Conservation (phyloP, 2,113 vertebrate species). For the Ursus arctos region DNA sequence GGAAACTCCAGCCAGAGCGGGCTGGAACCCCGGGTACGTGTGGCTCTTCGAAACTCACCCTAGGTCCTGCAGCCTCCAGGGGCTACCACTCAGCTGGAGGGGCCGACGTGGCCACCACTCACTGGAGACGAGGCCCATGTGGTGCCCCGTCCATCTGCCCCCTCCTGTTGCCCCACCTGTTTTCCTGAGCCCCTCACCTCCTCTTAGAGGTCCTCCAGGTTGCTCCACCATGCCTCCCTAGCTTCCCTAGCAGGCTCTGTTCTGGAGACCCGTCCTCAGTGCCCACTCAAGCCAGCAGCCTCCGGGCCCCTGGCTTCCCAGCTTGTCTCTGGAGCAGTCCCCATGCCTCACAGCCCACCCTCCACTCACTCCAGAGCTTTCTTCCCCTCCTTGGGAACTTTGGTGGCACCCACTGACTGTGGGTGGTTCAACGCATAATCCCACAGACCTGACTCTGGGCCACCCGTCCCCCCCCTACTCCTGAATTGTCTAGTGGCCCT, state of each 20-base stretch:
- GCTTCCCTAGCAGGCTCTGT: background rate
- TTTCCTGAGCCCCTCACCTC: background rate
- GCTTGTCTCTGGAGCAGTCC: background rate
- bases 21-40: background rate
- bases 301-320: background rate
- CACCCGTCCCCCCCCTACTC: too few species aligned
- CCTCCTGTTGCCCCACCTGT: background rate
- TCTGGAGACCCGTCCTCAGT: background rate
- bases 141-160: background rate
- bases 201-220: background rate
- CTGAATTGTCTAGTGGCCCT: background rate
- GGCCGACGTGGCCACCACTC: too few species aligned
- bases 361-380: too few species aligned
- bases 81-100: background rate
- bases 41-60: background rate
- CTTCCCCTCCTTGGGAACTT: background rate
- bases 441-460: too few species aligned
- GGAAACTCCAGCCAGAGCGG: background rate
- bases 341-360: background rate
- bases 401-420: fast-evolving
- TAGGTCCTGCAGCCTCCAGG: background rate
- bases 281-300: background rate
- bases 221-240: background rate
- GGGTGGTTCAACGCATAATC: fast-evolving
- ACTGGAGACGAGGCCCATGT: fast-evolving